Base-by-base conservation (phyloP, 2,797 vertebrate genomes). In the Phoxinus dragarum region DNA sequence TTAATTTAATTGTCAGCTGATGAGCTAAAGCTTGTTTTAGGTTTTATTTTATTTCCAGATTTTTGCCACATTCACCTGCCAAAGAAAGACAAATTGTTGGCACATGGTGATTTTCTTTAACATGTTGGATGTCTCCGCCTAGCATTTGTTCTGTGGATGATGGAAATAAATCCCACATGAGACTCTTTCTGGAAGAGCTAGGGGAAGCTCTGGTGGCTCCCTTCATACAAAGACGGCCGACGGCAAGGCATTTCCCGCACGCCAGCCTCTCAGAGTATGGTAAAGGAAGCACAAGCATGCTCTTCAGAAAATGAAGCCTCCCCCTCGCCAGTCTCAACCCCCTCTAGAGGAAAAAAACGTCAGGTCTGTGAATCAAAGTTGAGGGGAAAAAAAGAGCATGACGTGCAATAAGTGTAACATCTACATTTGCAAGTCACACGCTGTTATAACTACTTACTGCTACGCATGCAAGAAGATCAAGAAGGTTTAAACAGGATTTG, bases 121-220 rank as follows among this genome's bases (percentile, higher is more conserved):
- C 49, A 81, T 88, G n/a, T 40, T 82, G 66, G 68, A 82, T 10
- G 52, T 82, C 23, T 73, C 59, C 1, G 84, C 81, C 14, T 86
- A 84, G 56, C 79, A 1, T 88, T 86, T 72, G 73, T 87, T 64
- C 69, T 88, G n/a, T 87, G 85, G 85, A 85, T 36, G 85, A 85
- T 36, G 4, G 80, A 59, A 31, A 72, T 72, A 5, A 61, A 59
- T 52, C 68, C 19, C 49, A 14, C 10, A 34, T 44, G 34, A 36
- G 79, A 19, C 19, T 68, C 19, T 80, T 78, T 61, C 75, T 78
- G 52, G 52, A 61, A 40, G 36, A 78, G 52, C 21, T 78, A n/a
- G 54, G 75, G 2, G n/a, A 8, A 61, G 54, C 54, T 59, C 54
- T 78, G 54, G 75, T 78, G 52, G 1, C 36, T 17, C 75, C 75